Evolutionary conservation across 2,888 invertebrate genomes (phyloP).

Genomic region (Philereme transversata): DNA sequence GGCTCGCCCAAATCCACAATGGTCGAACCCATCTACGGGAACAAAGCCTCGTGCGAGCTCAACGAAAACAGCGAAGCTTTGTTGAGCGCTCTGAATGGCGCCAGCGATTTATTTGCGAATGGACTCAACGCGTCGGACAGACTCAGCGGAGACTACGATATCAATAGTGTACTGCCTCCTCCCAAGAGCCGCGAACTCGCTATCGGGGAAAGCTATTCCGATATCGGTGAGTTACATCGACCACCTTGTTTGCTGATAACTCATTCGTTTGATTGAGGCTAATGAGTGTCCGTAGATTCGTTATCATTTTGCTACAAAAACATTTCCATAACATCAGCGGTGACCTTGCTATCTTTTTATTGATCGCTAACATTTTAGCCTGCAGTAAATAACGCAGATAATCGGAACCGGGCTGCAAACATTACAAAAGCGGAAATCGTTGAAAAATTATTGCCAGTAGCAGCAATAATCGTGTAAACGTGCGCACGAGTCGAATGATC

Average conservation of each 20-base stretch:
- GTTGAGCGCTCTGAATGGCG: constrained; percentile 69
- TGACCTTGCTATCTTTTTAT: constrained; percentile 3
- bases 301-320: not conserved
- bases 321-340: not conserved
- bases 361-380: constrained; percentile 5
- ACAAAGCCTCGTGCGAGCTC: constrained; percentile 73
- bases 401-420: constrained; percentile 3
- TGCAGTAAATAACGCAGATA: not conserved
- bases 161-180: constrained; percentile 76
- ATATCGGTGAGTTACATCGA: constrained; percentile 70
- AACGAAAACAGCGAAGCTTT: constrained; percentile 72
- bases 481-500: constrained; percentile 27
- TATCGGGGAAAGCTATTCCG: constrained; percentile 81
- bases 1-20: constrained; percentile 73
- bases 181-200: constrained; percentile 79
- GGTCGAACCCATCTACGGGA: constrained; percentile 77
- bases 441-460: constrained; percentile 25
- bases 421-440: constrained; percentile 25
- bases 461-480: constrained; percentile 29
- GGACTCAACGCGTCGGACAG: constrained; percentile 67
- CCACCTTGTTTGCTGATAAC: too few species aligned
- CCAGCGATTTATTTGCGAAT: constrained; percentile 74
- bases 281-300: not conserved
- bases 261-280: not conserved
- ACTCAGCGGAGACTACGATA: constrained; percentile 78